Evolutionary conservation across 1,140 invertebrate genomes (phyloP).

Genomic region (Aphis craccivora): DNA sequence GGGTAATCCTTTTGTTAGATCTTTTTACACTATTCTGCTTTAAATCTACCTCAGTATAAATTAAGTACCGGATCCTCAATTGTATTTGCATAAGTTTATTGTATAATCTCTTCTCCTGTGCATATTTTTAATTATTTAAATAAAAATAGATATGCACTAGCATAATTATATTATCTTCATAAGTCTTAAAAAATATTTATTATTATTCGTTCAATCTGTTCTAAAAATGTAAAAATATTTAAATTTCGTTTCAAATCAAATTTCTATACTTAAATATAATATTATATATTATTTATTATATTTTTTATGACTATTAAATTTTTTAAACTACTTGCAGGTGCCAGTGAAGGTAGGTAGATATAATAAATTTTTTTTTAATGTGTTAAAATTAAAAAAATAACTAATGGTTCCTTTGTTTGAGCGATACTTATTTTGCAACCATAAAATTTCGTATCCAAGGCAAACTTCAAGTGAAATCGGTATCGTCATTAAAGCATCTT

Average conservation of each 20-base stretch:
- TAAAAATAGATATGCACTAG: neutral
- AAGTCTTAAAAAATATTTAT: neutral
- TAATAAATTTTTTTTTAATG: neutral
- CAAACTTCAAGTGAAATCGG: conserved; percentile 27
- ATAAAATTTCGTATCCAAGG: conserved; percentile 36
- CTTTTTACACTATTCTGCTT: neutral
- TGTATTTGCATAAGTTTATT: neutral
- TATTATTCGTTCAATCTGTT: neutral
- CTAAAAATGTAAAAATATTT: neutral
- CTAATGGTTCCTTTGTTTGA: neutral
- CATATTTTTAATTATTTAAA: neutral
- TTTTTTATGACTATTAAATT: neutral
- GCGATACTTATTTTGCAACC: neutral
- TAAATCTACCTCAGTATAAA: neutral
- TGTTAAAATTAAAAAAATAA: neutral
- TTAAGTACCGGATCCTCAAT: neutral
- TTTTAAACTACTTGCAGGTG: neutral
- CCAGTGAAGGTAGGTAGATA: neutral
- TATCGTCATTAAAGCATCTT: neutral
- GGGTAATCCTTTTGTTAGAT: neutral
- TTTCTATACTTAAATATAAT: neutral
- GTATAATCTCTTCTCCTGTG: neutral
- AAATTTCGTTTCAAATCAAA: neutral
- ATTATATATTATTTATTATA: neutral
- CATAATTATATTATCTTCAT: neutral